phyloP scores from a whole-genome alignment of 92 coral and sea anemone genomes.

The Diadumene lineata region DNA sequence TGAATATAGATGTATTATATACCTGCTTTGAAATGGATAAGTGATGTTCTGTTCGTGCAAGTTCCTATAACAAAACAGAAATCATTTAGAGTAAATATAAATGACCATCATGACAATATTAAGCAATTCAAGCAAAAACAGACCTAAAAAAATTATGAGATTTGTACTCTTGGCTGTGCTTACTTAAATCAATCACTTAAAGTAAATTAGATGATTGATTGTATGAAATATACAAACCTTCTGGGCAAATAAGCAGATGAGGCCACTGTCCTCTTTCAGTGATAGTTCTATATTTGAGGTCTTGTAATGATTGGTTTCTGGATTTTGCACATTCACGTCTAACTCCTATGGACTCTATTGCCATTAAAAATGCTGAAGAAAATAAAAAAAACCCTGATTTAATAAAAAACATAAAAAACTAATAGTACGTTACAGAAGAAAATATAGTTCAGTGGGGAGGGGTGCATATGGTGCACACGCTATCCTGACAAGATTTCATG shows the following conservation, averaged over 20 bases:
- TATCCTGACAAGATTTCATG: no score
- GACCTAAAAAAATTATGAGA: no score
- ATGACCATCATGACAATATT: no score
- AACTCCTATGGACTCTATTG: conserved; percentile 61
- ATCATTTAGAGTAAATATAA: background rate
- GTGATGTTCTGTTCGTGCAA: conserved; percentile 57
- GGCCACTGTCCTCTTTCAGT: conserved; percentile 74
- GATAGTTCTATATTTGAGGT: conserved; percentile 53
- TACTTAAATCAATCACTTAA: background rate
- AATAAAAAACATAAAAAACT: no score
- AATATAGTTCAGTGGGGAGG: background rate
- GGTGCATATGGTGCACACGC: no score
- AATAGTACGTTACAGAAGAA: background rate
- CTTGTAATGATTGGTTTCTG: conserved; percentile 49
- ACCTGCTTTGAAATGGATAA: conserved; percentile 68
- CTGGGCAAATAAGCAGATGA: conserved; percentile 59
- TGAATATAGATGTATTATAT: background rate
- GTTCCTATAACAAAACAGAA: conserved; percentile 32
- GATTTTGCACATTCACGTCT: conserved; percentile 60
- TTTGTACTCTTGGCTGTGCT: no score
- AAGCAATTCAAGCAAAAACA: no score
- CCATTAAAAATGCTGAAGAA: conserved; percentile 44
- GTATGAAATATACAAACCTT: conserved; percentile 35
- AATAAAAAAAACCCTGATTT: no score
- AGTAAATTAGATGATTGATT: no score